These are phyloP conservation scores for Molossus molossus DNA, from an alignment of 2,797 vertebrate species.

Conservation along the genomic window DNA sequence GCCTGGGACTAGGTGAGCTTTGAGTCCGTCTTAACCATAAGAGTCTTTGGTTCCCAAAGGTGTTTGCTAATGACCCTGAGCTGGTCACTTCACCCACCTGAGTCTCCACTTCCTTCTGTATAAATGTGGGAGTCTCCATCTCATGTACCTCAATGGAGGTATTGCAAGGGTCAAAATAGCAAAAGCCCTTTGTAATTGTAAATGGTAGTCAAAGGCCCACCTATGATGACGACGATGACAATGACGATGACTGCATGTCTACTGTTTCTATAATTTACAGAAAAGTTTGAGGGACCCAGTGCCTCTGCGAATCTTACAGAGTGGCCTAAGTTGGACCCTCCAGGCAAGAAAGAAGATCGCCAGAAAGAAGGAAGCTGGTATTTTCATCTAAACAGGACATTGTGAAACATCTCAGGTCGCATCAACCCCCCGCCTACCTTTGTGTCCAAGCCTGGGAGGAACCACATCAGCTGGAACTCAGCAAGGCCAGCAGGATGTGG, in stretches of 20 bases:
- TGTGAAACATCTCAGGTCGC: background rate
- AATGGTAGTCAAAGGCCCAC: background rate
- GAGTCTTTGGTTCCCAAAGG: background rate
- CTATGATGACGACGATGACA: accelerated
- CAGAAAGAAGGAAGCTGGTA: accelerated
- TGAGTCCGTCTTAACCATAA: background rate
- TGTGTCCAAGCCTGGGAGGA: background rate
- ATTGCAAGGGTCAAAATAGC: background rate
- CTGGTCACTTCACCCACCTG: background rate
- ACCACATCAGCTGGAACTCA: background rate
- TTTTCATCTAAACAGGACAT: background rate
- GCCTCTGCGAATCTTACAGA: background rate
- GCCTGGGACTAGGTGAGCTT: background rate
- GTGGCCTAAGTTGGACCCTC: background rate
- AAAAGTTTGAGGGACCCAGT: background rate
- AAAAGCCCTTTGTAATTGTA: background rate
- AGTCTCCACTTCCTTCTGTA: background rate
- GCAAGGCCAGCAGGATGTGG: background rate
- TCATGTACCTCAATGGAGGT: accelerated
- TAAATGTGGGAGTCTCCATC: background rate
- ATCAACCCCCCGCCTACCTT: background rate
- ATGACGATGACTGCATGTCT: background rate
- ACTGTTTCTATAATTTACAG: background rate
- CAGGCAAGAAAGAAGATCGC: background rate
- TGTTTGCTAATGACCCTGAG: background rate